Evolutionary conservation across 2,888 invertebrate genomes (phyloP), one percentile per base, ranked within the genome.

Genomic region (Leptogaster cylindrica): DNA sequence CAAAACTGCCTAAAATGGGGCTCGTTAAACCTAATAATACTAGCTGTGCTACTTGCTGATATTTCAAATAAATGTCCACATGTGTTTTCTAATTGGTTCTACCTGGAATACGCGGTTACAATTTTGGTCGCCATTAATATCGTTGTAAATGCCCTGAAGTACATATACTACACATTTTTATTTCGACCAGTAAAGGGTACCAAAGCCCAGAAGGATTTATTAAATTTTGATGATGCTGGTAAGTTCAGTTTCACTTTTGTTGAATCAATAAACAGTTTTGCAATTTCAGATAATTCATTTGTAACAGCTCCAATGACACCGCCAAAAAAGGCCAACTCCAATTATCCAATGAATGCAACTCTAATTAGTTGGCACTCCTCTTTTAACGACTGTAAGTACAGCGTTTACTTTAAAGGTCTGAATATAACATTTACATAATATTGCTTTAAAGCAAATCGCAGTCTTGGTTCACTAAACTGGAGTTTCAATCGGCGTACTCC

Each of bases 131-230:
- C 76, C 1, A 69, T 85, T 0, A 86, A 86, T 72, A 77, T 83
- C 1, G 8, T 84, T 1, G 84, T 84, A 71, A 85, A 87, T 73
- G 77, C 86, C 46, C 72, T 76, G 16, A 81, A 78, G 72, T 86
- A 84, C 73, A 73, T 82, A 1, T 79, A 79, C 72, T 81, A 81
- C 69, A 76, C 79, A 10, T 76, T 82, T 7, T 80, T 73, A 14
- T 74, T 73, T 2, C 74, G 75, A 48, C 83, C 84, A 3, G 79
- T 87, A 10, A 71, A 76, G 1, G 79, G 86, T 1, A 85, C 82
- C 10, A 76, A 79, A 6, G 78, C 79, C 46, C 87, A 88, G 71
- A 83, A 83, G 72, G 78, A 79, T 71, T 77, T 87, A 12, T 76
- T 87, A 10, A 84, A 84, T 68, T 81, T 86, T 55, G 80, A 81